Conservation (phyloP, 2,888 invertebrate genomes). For the Acronicta leporina region DNA sequence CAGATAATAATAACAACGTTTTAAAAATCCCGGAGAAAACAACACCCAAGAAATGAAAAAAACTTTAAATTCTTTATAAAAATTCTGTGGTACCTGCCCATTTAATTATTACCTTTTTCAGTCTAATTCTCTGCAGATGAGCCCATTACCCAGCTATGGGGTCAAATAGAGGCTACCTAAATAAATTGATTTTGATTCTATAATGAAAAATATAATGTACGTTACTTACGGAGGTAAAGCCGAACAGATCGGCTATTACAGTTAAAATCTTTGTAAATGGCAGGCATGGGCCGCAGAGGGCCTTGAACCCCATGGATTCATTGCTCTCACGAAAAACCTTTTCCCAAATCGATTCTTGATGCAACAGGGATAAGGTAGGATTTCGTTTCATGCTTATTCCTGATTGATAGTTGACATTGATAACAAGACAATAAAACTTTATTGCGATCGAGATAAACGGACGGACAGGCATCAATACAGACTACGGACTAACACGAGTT, state of each 20-base stretch:
- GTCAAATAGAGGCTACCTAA: too few species aligned
- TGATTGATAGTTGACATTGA: conserved; percentile 52
- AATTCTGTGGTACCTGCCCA: too few species aligned
- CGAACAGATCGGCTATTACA: conserved; percentile 34
- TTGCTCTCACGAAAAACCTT: conserved; percentile 27
- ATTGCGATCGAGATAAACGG: conserved; percentile 56
- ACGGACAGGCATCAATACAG: conserved; percentile 48
- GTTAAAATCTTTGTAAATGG: conserved; percentile 40
- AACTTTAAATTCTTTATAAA: too few species aligned
- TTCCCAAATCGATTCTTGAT: conserved; percentile 18
- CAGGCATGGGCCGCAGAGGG: conserved; percentile 26
- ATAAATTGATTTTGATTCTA: too few species aligned
- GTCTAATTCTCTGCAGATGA: too few species aligned
- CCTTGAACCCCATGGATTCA: conserved; percentile 44
- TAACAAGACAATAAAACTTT: conserved; percentile 62
- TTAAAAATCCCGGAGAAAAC: too few species aligned
- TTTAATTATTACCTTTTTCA: too few species aligned
- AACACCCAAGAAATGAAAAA: too few species aligned
- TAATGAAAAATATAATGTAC: background rate
- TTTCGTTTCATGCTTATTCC: conserved; percentile 12
- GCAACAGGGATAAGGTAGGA: conserved; percentile 11
- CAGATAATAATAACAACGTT: too few species aligned
- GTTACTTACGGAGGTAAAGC: conserved; percentile 14
- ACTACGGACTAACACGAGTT: conserved; percentile 23
- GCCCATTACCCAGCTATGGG: too few species aligned